Base-by-base conservation (phyloP, 2,888 invertebrate species). In the Drosophila greeni region DNA sequence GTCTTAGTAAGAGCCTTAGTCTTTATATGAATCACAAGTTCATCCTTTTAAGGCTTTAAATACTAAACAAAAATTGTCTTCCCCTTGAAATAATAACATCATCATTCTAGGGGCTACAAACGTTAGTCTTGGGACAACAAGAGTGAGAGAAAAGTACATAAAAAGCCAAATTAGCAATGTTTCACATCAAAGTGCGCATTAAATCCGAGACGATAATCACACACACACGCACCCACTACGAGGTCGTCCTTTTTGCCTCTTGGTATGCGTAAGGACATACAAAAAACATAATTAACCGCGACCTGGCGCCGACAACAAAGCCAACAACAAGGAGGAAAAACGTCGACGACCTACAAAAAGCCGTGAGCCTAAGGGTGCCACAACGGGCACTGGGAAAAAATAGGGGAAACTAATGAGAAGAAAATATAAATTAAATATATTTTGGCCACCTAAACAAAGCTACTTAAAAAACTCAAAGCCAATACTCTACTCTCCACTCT, bases 261-360 rank as follows among this genome's bases (percentile, higher is more conserved):
- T 74, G 66, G 49, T 65, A 67, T 84, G 70, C 72, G 72, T 37
- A 56, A 37, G 60, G 75, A 76, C 76, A 76, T 65, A 80, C 78
- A 81, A 80, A 82, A 82, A 76, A 75, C 84, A 80, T 84, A 81
- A 81, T 81, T 81, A 81, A 80, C 85, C 85, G 75, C 84, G 72
- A 85, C 71, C 81, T 66, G 74, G 23, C 64, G 53, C 57, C 59
- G 26, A 39, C 48, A 55, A 60, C 54, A 54, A 26, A 53, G 45
- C 31, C 45, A 60, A 26, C 55, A 56, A 23, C 52, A 51, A 11
- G 18, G 52, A 45, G 57, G 42, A 66, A 59, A 59, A 45, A 55
- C 39, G 54, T 56, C 59, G 16, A 55, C 78, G 66, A 61, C 42
- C 66, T 59, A 74, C 56, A 58, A 67, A 65, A 73, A 54, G 59